Percentiles rank a stretch among this genome's conserved stretches.
Conservation (phyloP, 92 coral and sea anemone species). For the Anthopleura xanthogrammica region DNA sequence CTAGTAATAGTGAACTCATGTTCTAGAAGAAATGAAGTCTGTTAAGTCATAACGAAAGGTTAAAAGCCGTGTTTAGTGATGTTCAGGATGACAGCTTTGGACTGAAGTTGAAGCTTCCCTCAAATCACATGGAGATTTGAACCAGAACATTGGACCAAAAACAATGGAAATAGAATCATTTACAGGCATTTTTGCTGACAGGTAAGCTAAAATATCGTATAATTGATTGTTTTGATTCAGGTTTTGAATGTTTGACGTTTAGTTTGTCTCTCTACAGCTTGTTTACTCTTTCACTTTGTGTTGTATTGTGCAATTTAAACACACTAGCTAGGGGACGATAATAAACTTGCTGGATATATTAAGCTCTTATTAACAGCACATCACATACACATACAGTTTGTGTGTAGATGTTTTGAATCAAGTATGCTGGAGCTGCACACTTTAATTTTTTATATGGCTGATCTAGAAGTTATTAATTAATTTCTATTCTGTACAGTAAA, state of each 20-base stretch:
- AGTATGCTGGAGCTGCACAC: too few relatives aligned
- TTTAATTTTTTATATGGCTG: too few relatives aligned
- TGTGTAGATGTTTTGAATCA: too few relatives aligned
- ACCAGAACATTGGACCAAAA: background rate
- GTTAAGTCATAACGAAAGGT: background rate
- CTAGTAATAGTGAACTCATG: background rate
- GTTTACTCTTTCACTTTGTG: background rate
- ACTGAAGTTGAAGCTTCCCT: background rate
- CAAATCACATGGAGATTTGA: background rate
- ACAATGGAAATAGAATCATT: constrained; percentile 62
- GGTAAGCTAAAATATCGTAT: constrained; percentile 34
- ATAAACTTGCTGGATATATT: too few relatives aligned
- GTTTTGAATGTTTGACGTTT: background rate
- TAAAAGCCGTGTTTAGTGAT: background rate
- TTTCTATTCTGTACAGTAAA: too few relatives aligned
- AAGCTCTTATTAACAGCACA: background rate
- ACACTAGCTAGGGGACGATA: too few relatives aligned
- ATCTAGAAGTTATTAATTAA: too few relatives aligned
- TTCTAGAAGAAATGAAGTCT: background rate
- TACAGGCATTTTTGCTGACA: constrained; percentile 70
- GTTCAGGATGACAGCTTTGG: background rate
- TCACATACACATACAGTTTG: too few relatives aligned
- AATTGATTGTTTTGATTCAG: background rate
- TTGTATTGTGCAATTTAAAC: background rate
- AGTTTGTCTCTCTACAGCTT: background rate